A percentile compares a stretch with the other conserved stretches of the same genome.
These are phyloP conservation scores for Hypselothyrea guttata DNA, from an alignment of 2,888 invertebrate genomes.

Conservation along the genomic window DNA sequence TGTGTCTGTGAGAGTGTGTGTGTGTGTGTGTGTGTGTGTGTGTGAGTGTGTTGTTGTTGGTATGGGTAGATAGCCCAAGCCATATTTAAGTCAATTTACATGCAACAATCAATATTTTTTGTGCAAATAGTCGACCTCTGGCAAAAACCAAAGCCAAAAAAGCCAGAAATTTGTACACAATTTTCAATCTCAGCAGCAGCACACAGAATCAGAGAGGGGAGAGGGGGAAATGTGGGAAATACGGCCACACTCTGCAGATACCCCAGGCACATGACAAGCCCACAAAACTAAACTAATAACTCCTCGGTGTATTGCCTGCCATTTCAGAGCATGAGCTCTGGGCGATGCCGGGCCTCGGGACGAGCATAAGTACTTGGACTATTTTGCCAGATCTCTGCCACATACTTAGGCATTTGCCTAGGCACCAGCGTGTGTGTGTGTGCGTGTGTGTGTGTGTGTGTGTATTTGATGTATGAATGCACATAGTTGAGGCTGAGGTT, in stretches of 20 bases:
- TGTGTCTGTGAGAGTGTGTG: slow-evolving; percentile 4
- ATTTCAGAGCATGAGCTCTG: slow-evolving; percentile 1
- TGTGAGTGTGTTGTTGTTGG: slow-evolving; percentile 17
- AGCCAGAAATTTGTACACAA: slow-evolving; percentile 43
- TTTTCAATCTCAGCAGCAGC: slow-evolving; percentile 29
- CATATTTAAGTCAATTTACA: slow-evolving; percentile 68
- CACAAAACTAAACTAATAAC: slow-evolving; percentile 56
- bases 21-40: slow-evolving; percentile 3
- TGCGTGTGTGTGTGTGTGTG: too few species aligned
- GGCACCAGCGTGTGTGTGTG: too few species aligned
- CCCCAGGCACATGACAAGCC: slow-evolving; percentile 28
- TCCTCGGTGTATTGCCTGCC: slow-evolving; percentile 41
- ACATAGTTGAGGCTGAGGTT: neutral
- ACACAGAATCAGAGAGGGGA: neutral
- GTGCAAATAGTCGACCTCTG: slow-evolving; percentile 58
- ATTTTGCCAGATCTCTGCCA: slow-evolving; percentile 3
- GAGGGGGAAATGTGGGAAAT: neutral
- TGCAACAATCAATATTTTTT: slow-evolving; percentile 68
- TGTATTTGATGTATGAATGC: neutral
- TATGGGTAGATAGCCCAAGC: slow-evolving; percentile 15
- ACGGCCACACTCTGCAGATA: slow-evolving; percentile 21
- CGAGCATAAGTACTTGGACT: neutral
- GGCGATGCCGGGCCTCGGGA: neutral
- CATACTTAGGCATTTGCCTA: too few species aligned
- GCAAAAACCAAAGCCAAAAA: slow-evolving; percentile 11